Conservation (phyloP, 2,113 vertebrate genomes). For the Willisornis vidua region DNA sequence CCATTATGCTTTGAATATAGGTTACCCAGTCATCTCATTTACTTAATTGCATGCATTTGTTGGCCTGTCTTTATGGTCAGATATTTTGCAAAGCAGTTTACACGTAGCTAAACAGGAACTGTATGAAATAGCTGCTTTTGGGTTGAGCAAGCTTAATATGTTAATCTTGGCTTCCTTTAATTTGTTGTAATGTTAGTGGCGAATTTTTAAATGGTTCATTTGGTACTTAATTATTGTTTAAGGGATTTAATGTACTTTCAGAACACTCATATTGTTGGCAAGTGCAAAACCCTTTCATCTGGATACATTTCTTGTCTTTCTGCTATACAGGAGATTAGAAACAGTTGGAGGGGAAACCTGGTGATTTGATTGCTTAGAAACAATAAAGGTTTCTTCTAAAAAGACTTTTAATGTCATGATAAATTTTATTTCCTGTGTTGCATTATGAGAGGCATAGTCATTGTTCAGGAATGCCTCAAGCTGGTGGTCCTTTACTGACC, state of each 20-base stretch:
- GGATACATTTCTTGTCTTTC: conserved; percentile 22
- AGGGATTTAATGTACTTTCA: conserved; percentile 54
- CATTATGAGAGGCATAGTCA: not conserved
- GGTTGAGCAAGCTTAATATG: conserved; percentile 57
- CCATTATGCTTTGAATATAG: conserved; percentile 14
- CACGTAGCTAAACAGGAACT: conserved; percentile 26
- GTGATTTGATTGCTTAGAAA: conserved; percentile 35
- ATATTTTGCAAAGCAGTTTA: conserved; percentile 58
- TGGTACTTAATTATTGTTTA: conserved; percentile 75
- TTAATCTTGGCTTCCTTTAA: conserved; percentile 75
- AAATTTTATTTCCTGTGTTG: not conserved
- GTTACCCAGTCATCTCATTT: conserved; percentile 18
- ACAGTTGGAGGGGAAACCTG: not conserved
- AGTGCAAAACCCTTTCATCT: conserved; percentile 47
- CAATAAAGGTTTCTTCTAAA: not conserved
- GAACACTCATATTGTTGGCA: conserved; percentile 38
- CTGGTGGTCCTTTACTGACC: not conserved
- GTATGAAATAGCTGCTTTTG: conserved; percentile 68
- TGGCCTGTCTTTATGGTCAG: not conserved
- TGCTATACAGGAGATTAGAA: not conserved
- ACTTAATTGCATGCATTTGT: conserved; percentile 15
- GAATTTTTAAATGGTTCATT: conserved; percentile 76
- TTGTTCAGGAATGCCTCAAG: not conserved
- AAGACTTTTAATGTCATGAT: not conserved
- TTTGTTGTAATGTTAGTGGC: conserved; percentile 64